phyloP scores from a whole-genome alignment of 2,888 invertebrate species.

The Hydrotaea cyrtoneurina region DNA sequence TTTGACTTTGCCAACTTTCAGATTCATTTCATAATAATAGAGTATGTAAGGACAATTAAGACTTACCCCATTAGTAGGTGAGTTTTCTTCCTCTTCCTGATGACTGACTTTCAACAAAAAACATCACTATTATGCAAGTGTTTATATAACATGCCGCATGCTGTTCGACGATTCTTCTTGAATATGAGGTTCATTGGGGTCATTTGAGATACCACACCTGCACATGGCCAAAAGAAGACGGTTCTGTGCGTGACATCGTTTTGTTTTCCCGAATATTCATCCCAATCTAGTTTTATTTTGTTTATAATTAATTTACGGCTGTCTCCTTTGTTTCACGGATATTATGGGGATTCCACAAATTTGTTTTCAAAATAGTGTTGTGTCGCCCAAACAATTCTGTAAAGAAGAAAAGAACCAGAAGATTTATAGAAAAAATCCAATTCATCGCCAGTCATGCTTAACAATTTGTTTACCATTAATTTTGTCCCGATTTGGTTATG shows the following conservation, averaged over 20 bases:
- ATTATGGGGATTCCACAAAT: slow-evolving; percentile 36
- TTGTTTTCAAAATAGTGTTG: slow-evolving; percentile 28
- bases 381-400: neutral
- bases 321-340: slow-evolving; percentile 15
- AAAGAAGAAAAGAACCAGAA: slow-evolving; percentile 3
- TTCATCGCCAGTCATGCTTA: slow-evolving; percentile 43
- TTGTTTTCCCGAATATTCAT: neutral
- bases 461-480: slow-evolving; percentile 57
- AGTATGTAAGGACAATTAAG: neutral
- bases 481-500: slow-evolving; percentile 27
- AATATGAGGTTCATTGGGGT: neutral
- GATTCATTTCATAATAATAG: no score
- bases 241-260: neutral
- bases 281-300: slow-evolving; percentile 7
- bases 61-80: no score
- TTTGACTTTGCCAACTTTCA: no score
- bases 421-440: slow-evolving; percentile 33
- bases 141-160: no score
- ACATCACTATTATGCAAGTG: no score
- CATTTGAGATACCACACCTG: slow-evolving; percentile 7
- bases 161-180: neutral
- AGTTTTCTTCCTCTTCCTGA: no score
- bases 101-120: no score
- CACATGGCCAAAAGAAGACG: neutral
- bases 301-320: slow-evolving; percentile 7